These are phyloP conservation scores for Chrysolina haemoptera DNA, from an alignment of 2,888 invertebrate genomes.

Conservation along the genomic window DNA sequence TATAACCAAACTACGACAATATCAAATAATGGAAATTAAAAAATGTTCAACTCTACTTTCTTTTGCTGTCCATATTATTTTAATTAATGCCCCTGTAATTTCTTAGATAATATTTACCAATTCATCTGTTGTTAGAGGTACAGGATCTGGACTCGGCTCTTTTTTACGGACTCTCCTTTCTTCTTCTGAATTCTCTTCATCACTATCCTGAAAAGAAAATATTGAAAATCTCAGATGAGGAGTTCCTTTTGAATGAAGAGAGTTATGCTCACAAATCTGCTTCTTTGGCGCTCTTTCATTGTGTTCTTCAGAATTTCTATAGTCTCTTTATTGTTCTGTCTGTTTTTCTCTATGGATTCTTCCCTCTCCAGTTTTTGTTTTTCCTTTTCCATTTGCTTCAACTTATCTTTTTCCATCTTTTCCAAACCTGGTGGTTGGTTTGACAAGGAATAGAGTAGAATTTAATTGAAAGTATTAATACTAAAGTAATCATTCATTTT, in stretches of 20 bases:
- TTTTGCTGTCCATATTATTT: background rate
- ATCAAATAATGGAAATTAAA: no score
- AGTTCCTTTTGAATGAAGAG: background rate
- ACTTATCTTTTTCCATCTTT: slow-evolving; percentile 97
- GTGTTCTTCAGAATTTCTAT: slow-evolving; percentile 67
- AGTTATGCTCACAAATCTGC: slow-evolving; percentile 74
- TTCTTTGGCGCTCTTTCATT: slow-evolving; percentile 71
- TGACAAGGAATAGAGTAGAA: slow-evolving; percentile 7
- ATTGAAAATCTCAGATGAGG: background rate
- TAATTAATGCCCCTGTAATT: background rate
- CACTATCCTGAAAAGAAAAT: slow-evolving; percentile 60
- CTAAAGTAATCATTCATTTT: no score
- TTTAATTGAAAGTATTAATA: background rate
- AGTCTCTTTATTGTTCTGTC: slow-evolving; percentile 73
- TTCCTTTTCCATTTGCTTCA: slow-evolving; percentile 87
- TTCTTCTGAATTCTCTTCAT: slow-evolving; percentile 72
- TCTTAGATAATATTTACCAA: slow-evolving; percentile 71
- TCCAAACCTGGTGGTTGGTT: slow-evolving; percentile 84
- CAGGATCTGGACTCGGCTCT: slow-evolving; percentile 55
- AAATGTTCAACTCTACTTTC: background rate
- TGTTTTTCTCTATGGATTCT: slow-evolving; percentile 72
- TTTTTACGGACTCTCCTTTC: slow-evolving; percentile 67
- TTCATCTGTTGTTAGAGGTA: slow-evolving; percentile 69
- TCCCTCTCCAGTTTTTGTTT: slow-evolving; percentile 78
- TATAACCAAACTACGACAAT: no score